Percentiles rank a stretch among this genome's conserved stretches.
Evolutionary conservation across 2,888 invertebrate species (phyloP).

Genomic region (Entomobrya multifasciata): DNA sequence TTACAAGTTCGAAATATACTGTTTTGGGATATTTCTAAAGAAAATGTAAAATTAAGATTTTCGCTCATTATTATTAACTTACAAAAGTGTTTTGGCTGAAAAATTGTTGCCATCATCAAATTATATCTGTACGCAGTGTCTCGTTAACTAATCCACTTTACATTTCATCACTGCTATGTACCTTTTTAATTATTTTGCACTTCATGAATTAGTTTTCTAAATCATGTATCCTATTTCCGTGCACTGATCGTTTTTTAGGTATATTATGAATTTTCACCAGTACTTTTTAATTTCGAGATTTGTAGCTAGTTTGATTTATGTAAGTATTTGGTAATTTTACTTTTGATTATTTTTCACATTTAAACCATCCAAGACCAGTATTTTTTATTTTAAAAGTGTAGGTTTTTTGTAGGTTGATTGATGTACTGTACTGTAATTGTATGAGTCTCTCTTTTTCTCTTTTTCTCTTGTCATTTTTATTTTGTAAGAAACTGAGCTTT

Average conservation of each 20-base stretch:
- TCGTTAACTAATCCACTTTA: too few relatives aligned
- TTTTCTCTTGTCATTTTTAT: slow-evolving; percentile 30
- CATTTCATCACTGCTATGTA: too few relatives aligned
- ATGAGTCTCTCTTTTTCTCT: background rate
- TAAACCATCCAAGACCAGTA: slow-evolving; percentile 67
- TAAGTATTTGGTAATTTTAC: background rate
- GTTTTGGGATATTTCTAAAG: too few relatives aligned
- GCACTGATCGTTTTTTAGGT: background rate
- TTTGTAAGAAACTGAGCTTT: slow-evolving; percentile 55
- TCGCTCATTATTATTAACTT: too few relatives aligned
- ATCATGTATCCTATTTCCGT: background rate
- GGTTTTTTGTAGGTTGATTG: background rate
- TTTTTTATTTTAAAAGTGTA: slow-evolving; percentile 52
- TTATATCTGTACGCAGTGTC: too few relatives aligned
- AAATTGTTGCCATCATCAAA: too few relatives aligned
- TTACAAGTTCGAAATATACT: too few relatives aligned
- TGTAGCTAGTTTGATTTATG: background rate
- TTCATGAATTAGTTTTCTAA: background rate
- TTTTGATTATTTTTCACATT: slow-evolving; percentile 54
- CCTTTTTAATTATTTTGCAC: too few relatives aligned
- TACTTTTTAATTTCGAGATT: background rate
- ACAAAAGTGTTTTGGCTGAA: too few relatives aligned
- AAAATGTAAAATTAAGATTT: too few relatives aligned
- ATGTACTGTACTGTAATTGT: background rate
- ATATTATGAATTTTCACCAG: background rate